phyloP scores from a whole-genome alignment of 2,113 vertebrate species.

The Pituophis catenifer region DNA sequence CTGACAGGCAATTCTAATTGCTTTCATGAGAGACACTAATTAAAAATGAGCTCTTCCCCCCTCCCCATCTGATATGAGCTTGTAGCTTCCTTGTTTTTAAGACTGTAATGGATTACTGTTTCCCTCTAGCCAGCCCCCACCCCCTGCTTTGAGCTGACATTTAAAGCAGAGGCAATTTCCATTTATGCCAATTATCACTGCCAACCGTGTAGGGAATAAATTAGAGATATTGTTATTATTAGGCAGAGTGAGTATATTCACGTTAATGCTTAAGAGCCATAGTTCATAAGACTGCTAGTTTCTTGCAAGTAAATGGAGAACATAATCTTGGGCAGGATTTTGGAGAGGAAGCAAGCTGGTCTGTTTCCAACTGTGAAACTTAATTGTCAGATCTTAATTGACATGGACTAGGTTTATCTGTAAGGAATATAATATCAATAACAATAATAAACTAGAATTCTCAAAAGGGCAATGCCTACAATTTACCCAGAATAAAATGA shows the following conservation, averaged over 20 bases:
- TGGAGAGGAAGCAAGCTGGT: neutral
- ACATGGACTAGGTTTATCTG: neutral
- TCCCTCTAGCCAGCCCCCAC: constrained; percentile 22
- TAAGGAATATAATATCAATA: neutral
- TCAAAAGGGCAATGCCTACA: neutral
- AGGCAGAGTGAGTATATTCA: constrained; percentile 20
- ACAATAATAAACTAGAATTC: neutral
- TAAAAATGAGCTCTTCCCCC: constrained; percentile 41
- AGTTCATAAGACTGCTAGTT: constrained; percentile 11
- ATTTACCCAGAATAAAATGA: neutral
- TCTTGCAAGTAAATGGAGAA: constrained; percentile 33
- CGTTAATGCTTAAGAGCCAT: constrained; percentile 35
- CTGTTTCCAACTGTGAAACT: neutral
- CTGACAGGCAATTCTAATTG: constrained; percentile 50
- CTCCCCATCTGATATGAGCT: constrained; percentile 2
- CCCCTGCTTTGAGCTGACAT: constrained; percentile 32
- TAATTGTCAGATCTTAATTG: neutral
- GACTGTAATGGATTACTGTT: constrained; percentile 34
- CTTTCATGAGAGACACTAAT: constrained; percentile 50
- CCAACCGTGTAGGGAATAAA: constrained; percentile 46
- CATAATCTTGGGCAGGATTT: constrained; percentile 15
- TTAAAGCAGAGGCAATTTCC: constrained; percentile 56
- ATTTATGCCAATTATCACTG: constrained; percentile 47
- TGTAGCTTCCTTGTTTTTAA: constrained; percentile 40
- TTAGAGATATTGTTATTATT: constrained; percentile 34